phyloP scores from a whole-genome alignment of 2,797 vertebrate genomes.

The Spondyliosoma cantharus region DNA sequence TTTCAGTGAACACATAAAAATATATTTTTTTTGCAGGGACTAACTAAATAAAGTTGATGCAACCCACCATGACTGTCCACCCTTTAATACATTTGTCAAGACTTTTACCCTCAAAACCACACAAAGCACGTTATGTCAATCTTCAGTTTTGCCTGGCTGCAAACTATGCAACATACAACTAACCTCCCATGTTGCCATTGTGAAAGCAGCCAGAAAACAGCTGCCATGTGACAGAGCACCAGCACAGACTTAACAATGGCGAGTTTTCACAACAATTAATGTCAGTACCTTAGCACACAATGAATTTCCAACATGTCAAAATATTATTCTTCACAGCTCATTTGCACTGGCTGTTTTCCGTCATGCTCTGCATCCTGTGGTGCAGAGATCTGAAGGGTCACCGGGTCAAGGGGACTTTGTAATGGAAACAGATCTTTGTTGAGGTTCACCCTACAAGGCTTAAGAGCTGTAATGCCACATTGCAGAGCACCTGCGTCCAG shows the following conservation, averaged over 20 bases:
- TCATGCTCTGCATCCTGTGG: not conserved
- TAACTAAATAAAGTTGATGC: not conserved
- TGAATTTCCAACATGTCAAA: constrained; percentile 13
- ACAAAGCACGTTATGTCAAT: not conserved
- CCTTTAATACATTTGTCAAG: not conserved
- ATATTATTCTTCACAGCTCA: constrained; percentile 37
- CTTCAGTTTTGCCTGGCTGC: not conserved
- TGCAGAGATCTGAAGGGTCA: not conserved
- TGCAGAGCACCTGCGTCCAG: constrained; percentile 55
- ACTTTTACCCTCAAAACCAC: not conserved
- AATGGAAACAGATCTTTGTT: constrained; percentile 48
- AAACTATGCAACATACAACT: not conserved
- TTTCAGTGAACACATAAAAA: not conserved
- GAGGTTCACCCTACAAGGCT: constrained; percentile 41
- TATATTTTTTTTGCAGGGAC: not conserved
- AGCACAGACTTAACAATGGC: not conserved
- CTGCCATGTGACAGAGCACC: constrained; percentile 14
- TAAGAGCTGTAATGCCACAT: constrained; percentile 55
- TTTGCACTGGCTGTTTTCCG: constrained; percentile 21
- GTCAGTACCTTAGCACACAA: constrained; percentile 6
- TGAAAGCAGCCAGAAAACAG: constrained; percentile 34
- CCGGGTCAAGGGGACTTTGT: constrained; percentile 1
- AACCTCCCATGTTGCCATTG: not conserved
- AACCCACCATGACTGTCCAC: not conserved
- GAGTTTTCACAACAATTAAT: constrained; percentile 1